phyloP scores from a whole-genome alignment of 64 coral and sea anemone genomes.

The Stichodactyla mertensii region DNA sequence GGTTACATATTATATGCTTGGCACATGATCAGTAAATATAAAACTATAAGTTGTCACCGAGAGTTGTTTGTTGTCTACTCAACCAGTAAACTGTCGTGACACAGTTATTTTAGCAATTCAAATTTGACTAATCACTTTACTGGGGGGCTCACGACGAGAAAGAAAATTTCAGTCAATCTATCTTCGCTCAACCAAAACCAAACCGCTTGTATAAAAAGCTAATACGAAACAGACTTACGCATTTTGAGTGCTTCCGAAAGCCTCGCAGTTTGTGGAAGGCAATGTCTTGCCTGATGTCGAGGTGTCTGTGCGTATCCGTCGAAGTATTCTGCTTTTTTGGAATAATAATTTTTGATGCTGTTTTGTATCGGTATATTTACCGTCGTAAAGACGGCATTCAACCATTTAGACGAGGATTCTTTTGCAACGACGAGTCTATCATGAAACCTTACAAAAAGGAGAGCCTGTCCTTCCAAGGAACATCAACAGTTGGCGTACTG shows the following conservation, averaged over 20 bases:
- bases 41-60: too few relatives aligned
- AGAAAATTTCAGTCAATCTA: neutral
- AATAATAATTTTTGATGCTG: neutral
- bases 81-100: too few relatives aligned
- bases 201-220: too few relatives aligned
- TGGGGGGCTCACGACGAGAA: too few relatives aligned
- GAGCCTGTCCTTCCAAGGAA: neutral
- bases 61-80: too few relatives aligned
- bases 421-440: slow-evolving; percentile 47
- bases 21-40: too few relatives aligned
- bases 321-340: slow-evolving; percentile 23
- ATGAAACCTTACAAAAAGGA: slow-evolving; percentile 34
- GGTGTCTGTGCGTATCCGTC: neutral
- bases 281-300: neutral
- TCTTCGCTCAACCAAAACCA: neutral
- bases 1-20: too few relatives aligned
- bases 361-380: neutral
- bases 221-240: too few relatives aligned
- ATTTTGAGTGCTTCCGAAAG: too few relatives aligned
- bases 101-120: neutral
- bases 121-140: neutral
- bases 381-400: neutral
- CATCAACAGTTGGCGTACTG: neutral
- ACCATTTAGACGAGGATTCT: slow-evolving; percentile 44
- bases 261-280: too few relatives aligned